Percentiles rank a stretch among this genome's conserved stretches.
Evolutionary conservation across 2,888 invertebrate genomes (phyloP).

Genomic region (Orchesella flavescens): DNA sequence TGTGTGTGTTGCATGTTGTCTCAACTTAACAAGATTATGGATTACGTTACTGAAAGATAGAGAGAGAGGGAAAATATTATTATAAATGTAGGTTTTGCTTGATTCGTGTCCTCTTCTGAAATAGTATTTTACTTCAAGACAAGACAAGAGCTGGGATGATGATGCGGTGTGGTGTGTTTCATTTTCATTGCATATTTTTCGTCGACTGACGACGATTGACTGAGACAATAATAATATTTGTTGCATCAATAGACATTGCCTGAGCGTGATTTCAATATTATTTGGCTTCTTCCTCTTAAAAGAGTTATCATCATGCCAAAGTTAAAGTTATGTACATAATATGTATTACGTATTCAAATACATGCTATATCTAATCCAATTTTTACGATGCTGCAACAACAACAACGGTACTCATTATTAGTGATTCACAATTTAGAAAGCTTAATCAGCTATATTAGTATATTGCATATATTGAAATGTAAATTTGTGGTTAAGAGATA

Average conservation of each 20-base stretch:
- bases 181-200: neutral
- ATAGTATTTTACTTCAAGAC: neutral
- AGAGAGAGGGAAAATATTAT: too few species aligned
- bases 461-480: slow-evolving; percentile 5
- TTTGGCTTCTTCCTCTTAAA: neutral
- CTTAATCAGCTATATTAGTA: slow-evolving; percentile 18
- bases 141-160: too few species aligned
- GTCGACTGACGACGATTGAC: too few species aligned
- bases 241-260: neutral
- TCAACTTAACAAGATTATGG: slow-evolving; percentile 46
- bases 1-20: slow-evolving; percentile 31
- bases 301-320: slow-evolving; percentile 4
- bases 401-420: slow-evolving; percentile 39
- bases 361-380: neutral
- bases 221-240: neutral
- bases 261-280: neutral
- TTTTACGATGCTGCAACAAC: slow-evolving; percentile 40
- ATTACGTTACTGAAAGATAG: neutral
- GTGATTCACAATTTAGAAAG: slow-evolving; percentile 40
- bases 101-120: neutral
- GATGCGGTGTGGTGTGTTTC: neutral
- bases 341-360: neutral
- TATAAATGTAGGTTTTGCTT: too few species aligned
- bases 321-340: neutral
- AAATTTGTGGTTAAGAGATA: neutral